Conservation (phyloP, 2,888 invertebrate genomes). For the Sinhomidia bicolor region DNA sequence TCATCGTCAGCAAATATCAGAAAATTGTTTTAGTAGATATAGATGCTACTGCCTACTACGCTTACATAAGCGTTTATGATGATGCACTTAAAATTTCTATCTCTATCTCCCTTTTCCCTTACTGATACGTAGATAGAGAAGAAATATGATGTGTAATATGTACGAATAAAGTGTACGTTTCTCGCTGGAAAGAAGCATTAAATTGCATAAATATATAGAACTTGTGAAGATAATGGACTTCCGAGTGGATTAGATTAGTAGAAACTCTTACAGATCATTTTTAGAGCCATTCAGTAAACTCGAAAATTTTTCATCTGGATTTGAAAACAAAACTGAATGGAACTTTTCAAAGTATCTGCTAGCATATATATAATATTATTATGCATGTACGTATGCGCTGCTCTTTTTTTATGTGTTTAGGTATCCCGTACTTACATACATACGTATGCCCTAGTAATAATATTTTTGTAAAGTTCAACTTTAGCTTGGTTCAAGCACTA, state of each 20-base stretch:
- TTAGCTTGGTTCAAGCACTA: too few relatives aligned
- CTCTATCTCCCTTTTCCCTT: background rate
- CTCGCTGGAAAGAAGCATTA: background rate
- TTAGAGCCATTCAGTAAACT: background rate
- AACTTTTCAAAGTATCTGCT: background rate
- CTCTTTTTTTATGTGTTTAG: too few relatives aligned
- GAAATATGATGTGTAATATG: background rate
- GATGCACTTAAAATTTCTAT: background rate
- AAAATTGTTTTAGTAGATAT: conserved; percentile 22
- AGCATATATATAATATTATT: too few relatives aligned
- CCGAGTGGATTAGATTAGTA: conserved; percentile 44
- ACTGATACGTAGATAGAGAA: too few relatives aligned
- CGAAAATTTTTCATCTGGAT: background rate
- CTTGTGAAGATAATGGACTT: conserved; percentile 35
- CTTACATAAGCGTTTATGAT: conserved; percentile 3
- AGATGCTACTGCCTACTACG: too few relatives aligned
- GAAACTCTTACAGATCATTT: conserved; percentile 35
- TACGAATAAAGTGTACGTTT: background rate
- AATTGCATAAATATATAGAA: background rate
- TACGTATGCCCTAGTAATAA: too few relatives aligned
- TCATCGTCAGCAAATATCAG: background rate
- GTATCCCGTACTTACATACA: too few relatives aligned
- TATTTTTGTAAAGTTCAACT: too few relatives aligned
- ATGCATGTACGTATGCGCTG: too few relatives aligned
- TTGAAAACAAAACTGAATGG: background rate